Percentiles rank a stretch among this genome's conserved stretches.
These are phyloP conservation scores for Eolophus roseicapilla DNA, from an alignment of 2,113 vertebrate species.

Conservation along the genomic window DNA sequence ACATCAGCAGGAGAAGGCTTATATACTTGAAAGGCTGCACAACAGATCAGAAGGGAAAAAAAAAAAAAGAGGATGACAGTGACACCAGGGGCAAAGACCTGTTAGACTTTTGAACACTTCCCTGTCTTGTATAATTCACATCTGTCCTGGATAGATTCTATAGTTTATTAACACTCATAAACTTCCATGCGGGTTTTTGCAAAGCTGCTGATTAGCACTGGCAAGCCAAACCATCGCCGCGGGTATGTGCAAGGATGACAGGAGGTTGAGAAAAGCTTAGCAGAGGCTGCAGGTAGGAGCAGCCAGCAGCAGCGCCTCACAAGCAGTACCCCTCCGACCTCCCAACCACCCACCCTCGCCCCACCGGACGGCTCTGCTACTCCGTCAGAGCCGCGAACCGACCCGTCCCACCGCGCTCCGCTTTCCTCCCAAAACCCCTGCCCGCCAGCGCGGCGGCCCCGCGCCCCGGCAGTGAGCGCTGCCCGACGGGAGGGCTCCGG, in stretches of 20 bases:
- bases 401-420: background rate
- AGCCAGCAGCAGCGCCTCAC: background rate
- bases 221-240: background rate
- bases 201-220: background rate
- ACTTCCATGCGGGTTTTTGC: background rate
- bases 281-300: background rate
- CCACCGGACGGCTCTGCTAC: background rate
- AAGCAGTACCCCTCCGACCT: accelerated
- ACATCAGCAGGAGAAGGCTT: background rate
- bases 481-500: background rate
- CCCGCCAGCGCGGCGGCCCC: background rate
- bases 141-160: background rate
- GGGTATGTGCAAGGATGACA: accelerated
- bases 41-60: background rate
- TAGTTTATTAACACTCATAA: background rate
- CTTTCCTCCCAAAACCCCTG: background rate
- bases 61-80: background rate
- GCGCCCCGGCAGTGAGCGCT: background rate
- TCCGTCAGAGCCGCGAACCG: background rate
- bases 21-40: background rate
- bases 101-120: background rate
- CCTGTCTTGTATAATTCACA: background rate
- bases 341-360: background rate
- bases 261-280: background rate
- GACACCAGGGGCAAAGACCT: background rate